phyloP scores from a whole-genome alignment of 2,113 vertebrate genomes.

The Panthera uncia region DNA sequence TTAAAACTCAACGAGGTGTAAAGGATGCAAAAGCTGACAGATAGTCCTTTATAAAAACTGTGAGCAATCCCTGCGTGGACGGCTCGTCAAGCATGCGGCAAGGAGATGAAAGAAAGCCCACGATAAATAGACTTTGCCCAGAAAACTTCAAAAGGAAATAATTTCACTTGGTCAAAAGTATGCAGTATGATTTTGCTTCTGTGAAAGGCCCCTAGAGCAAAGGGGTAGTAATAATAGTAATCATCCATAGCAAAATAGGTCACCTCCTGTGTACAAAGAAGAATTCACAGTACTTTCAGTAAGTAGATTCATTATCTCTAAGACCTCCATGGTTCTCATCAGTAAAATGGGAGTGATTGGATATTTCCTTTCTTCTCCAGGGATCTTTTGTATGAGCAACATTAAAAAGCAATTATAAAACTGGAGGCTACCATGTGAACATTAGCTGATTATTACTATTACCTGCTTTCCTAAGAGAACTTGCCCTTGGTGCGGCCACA shows the following conservation, averaged over 20 bases:
- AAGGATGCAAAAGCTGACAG: constrained; percentile 57
- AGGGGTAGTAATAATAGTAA: neutral
- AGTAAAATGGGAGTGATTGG: neutral
- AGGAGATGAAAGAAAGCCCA: constrained; percentile 18
- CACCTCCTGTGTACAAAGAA: neutral
- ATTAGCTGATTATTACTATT: neutral
- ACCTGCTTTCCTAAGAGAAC: neutral
- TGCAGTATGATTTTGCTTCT: neutral
- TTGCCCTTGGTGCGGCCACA: neutral
- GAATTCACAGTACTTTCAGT: neutral
- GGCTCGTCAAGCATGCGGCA: constrained; percentile 6
- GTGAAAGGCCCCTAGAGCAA: neutral
- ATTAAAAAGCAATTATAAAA: neutral
- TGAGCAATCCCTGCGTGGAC: constrained; percentile 16
- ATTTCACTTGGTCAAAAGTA: neutral
- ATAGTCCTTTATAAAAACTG: constrained; percentile 44
- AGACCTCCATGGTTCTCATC: neutral
- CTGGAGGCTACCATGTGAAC: neutral
- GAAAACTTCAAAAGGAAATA: constrained; percentile 14
- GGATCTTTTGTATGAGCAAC: neutral
- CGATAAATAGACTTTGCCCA: constrained; percentile 33
- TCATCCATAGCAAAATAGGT: neutral
- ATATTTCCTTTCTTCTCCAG: neutral
- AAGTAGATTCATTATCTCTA: neutral
- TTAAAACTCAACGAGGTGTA: constrained; percentile 63